These are phyloP conservation scores for Blennius ocellaris DNA, from an alignment of 2,113 vertebrate genomes.

Conservation along the genomic window DNA sequence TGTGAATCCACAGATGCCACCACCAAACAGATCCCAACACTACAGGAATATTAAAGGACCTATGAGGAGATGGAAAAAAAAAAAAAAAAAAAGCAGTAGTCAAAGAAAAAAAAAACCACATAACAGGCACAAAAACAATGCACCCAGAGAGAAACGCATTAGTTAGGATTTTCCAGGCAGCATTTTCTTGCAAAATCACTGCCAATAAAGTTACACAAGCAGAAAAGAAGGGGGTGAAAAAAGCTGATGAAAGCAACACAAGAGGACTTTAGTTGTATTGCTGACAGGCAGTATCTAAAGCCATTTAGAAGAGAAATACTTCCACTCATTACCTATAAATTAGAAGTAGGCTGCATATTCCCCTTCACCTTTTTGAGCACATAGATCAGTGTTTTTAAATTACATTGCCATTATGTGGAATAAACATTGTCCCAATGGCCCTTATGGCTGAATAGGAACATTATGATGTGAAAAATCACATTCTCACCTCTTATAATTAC, in stretches of 20 bases:
- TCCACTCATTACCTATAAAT: conserved; percentile 46
- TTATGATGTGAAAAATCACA: conserved; percentile 32
- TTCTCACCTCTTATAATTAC: conserved; percentile 48
- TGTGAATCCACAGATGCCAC: no score
- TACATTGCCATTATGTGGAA: conserved; percentile 22
- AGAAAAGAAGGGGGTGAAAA: conserved; percentile 11
- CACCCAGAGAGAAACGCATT: not conserved
- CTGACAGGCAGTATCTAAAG: conserved; percentile 48
- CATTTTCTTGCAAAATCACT: conserved; percentile 31
- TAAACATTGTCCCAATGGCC: conserved; percentile 14
- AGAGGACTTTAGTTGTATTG: conserved; percentile 4
- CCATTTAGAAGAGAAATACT: conserved; percentile 41
- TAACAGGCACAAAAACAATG: not conserved
- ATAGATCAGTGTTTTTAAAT: conserved; percentile 20
- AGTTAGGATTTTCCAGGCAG: not conserved
- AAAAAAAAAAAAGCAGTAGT: no score
- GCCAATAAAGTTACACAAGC: conserved; percentile 27
- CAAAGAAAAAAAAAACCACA: no score
- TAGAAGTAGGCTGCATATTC: conserved; percentile 6
- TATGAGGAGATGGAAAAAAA: no score
- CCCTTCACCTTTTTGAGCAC: not conserved
- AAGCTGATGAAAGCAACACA: conserved; percentile 49
- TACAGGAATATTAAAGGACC: no score
- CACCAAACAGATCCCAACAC: no score
- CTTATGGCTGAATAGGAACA: not conserved